These are phyloP conservation scores for Melitaea athalia DNA, from an alignment of 2,888 invertebrate genomes.

Conservation along the genomic window DNA sequence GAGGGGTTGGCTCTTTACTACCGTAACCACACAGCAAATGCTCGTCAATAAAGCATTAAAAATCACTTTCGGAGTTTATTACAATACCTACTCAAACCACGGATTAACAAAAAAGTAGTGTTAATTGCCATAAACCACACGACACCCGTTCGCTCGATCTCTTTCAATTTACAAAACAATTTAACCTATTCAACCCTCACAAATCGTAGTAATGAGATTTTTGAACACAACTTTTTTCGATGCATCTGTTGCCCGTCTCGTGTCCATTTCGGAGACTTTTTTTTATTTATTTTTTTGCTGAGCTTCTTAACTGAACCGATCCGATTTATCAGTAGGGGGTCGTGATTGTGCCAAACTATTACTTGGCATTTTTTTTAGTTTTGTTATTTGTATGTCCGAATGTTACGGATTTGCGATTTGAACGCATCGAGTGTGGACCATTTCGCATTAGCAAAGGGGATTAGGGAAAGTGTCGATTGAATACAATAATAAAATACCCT, in stretches of 20 bases:
- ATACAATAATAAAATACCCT: constrained; percentile 15
- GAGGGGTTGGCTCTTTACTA: too few species aligned
- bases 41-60: too few species aligned
- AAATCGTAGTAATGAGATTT: constrained; percentile 67
- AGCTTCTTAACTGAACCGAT: constrained; percentile 65
- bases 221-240: constrained; percentile 56
- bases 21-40: too few species aligned
- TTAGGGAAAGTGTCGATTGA: constrained; percentile 44
- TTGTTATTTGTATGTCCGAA: constrained; percentile 74
- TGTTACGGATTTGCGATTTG: constrained; percentile 72
- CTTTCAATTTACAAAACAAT: constrained; percentile 60
- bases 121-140: constrained; percentile 41
- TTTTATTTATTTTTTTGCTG: constrained; percentile 55
- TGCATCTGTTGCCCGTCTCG: constrained; percentile 73
- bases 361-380: constrained; percentile 53
- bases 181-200: constrained; percentile 49
- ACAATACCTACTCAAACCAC: neutral
- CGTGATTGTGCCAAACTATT: constrained; percentile 69
- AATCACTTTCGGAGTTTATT: too few species aligned
- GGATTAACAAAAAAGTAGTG: constrained; percentile 23
- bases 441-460: constrained; percentile 61
- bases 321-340: constrained; percentile 75
- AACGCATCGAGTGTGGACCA: constrained; percentile 52
- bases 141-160: constrained; percentile 53
- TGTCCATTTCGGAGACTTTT: constrained; percentile 64